Evolutionary conservation across 2,113 vertebrate species (phyloP).

Genomic region (Castor canadensis): DNA sequence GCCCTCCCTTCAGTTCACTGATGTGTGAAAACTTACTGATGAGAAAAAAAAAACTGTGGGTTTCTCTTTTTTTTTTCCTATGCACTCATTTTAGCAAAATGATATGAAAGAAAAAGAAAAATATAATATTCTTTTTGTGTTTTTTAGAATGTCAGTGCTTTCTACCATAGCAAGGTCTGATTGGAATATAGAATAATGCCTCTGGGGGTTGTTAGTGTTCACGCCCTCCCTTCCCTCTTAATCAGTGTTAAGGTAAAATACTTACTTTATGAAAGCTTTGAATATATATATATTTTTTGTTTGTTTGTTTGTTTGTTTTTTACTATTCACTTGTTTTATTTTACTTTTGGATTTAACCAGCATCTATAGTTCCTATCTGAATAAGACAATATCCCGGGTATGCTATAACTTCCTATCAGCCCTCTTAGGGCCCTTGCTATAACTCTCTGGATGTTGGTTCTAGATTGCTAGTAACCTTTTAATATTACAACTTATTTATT

Average conservation of each 20-base stretch:
- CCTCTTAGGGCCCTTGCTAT: neutral
- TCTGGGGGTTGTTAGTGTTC: neutral
- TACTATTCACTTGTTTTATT: neutral
- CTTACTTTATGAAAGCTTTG: neutral
- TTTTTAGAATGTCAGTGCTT: neutral
- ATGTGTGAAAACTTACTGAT: neutral
- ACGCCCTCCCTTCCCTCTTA: neutral
- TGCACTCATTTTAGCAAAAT: neutral
- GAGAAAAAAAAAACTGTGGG: neutral
- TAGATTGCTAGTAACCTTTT: neutral
- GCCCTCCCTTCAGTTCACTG: neutral
- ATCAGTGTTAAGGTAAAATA: neutral
- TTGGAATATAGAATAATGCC: neutral
- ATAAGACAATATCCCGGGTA: neutral
- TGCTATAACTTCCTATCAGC: neutral
- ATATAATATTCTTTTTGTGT: neutral
- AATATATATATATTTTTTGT: neutral
- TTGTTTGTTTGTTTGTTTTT: neutral
- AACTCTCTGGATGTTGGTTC: neutral
- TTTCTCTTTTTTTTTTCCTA: neutral
- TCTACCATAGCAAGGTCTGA: neutral
- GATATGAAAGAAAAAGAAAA: neutral
- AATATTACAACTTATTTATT: neutral
- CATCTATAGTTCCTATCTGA: neutral
- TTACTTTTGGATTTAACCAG: neutral